These are phyloP conservation scores for Drosophila hydei DNA, from an alignment of 1,140 invertebrate genomes.

Conservation along the genomic window DNA sequence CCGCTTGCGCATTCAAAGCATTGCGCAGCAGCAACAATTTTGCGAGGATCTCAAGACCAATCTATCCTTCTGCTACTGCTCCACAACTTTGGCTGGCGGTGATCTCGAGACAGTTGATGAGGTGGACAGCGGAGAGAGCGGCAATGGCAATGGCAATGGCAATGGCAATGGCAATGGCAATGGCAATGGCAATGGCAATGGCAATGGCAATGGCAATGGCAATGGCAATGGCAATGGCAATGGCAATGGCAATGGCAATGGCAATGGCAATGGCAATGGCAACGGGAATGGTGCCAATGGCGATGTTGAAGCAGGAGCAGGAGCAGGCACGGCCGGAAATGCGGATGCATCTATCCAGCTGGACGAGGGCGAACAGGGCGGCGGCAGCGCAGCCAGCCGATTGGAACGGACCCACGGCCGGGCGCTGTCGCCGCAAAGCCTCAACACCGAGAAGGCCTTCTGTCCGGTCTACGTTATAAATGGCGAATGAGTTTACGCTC, in stretches of 20 bases:
- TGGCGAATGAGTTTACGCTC: slow-evolving; percentile 83
- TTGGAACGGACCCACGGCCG: slow-evolving; percentile 46
- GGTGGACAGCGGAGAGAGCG: slow-evolving; percentile 63
- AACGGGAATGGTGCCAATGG: slow-evolving; percentile 1
- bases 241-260: slow-evolving; percentile 10
- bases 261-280: slow-evolving; percentile 8
- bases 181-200: slow-evolving; percentile 9
- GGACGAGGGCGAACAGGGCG: slow-evolving; percentile 53
- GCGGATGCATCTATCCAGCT: slow-evolving; percentile 23
- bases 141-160: slow-evolving; percentile 18
- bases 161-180: slow-evolving; percentile 16
- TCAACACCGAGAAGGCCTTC: slow-evolving; percentile 76
- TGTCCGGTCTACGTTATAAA: slow-evolving; percentile 83
- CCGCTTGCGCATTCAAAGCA: slow-evolving; percentile 83
- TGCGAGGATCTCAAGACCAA: slow-evolving; percentile 82
- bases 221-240: slow-evolving; percentile 24
- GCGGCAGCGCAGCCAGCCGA: slow-evolving; percentile 54
- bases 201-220: slow-evolving; percentile 5
- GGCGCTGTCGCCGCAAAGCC: slow-evolving; percentile 73
- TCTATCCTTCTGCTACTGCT: slow-evolving; percentile 80
- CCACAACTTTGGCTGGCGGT: slow-evolving; percentile 74
- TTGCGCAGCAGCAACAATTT: slow-evolving; percentile 83
- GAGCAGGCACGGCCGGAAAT: background rate
- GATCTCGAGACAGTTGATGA: slow-evolving; percentile 80
- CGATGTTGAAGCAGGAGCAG: background rate